These are phyloP conservation scores for Misgurnus mizolepis DNA, from an alignment of 2,113 vertebrate species.

Conservation along the genomic window DNA sequence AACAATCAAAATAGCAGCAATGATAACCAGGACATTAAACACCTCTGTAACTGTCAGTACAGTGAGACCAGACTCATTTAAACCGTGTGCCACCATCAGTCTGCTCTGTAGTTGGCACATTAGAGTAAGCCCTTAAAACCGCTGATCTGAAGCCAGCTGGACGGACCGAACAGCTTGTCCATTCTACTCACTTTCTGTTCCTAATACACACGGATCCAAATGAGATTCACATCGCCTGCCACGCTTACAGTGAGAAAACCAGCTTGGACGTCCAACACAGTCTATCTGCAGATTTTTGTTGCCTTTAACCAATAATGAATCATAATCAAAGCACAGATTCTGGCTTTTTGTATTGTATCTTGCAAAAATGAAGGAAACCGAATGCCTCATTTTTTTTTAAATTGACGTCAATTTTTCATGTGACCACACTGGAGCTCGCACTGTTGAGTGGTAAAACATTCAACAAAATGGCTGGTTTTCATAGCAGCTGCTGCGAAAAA, in stretches of 20 bases:
- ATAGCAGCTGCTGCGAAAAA: too few species aligned
- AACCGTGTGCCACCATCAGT: slow-evolving; percentile 19
- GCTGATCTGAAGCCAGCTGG: slow-evolving; percentile 48
- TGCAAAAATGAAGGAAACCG: too few species aligned
- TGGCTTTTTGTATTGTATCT: too few species aligned
- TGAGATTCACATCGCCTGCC: slow-evolving; percentile 21
- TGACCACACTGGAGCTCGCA: too few species aligned
- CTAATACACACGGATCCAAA: slow-evolving; percentile 47
- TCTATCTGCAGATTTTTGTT: slow-evolving; percentile 28
- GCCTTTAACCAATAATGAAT: slow-evolving; percentile 12
- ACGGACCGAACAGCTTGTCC: slow-evolving; percentile 28
- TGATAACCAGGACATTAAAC: slow-evolving; percentile 36
- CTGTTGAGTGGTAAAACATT: too few species aligned
- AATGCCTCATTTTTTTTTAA: too few species aligned
- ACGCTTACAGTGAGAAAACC: slow-evolving; percentile 16
- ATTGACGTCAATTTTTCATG: too few species aligned
- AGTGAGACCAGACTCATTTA: slow-evolving; percentile 27
- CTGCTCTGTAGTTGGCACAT: slow-evolving; percentile 26
- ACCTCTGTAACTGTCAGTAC: slow-evolving; percentile 14
- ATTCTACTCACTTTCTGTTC: slow-evolving; percentile 22
- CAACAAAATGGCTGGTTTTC: too few species aligned
- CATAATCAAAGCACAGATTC: background rate
- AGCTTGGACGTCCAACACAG: slow-evolving; percentile 5
- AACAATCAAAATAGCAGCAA: slow-evolving; percentile 6
- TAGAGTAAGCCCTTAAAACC: slow-evolving; percentile 28